phyloP scores from a whole-genome alignment of 1,140 invertebrate species.

The Choristoneura fumiferana region DNA sequence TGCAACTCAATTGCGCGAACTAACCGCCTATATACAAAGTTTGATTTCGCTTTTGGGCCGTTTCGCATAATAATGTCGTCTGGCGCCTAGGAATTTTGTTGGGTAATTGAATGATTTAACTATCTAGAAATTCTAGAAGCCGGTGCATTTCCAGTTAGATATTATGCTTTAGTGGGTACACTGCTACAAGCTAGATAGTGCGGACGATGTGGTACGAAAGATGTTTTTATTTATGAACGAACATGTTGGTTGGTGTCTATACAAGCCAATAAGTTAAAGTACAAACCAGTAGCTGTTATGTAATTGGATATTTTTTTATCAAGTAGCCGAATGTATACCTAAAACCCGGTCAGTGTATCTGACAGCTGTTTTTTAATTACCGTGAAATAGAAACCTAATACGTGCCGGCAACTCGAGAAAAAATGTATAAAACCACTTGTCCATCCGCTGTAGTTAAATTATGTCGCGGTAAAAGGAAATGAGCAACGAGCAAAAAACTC shows the following conservation, averaged over 20 bases:
- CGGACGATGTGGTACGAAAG: no score
- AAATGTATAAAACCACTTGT: conserved; percentile 10
- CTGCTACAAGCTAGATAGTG: no score
- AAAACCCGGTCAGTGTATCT: no score
- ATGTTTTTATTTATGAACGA: no score
- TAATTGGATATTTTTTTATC: no score
- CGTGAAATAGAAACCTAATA: conserved; percentile 16
- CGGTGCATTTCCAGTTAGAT: no score
- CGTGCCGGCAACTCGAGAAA: not conserved
- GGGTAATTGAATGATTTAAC: conserved; percentile 2
- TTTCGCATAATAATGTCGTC: conserved; percentile 16
- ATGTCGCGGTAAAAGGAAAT: conserved; percentile 15
- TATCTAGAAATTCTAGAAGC: not conserved
- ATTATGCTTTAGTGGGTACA: no score
- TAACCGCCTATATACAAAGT: conserved; percentile 5
- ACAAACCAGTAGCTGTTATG: no score
- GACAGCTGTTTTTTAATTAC: not conserved
- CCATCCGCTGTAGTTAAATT: conserved; percentile 17
- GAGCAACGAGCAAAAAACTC: conserved; percentile 9
- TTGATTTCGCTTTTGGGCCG: conserved; percentile 17
- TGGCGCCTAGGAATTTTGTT: conserved; percentile 11
- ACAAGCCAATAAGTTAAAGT: no score
- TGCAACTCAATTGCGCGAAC: conserved; percentile 5
- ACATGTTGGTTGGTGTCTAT: no score
- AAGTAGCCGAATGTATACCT: no score